phyloP scores from a whole-genome alignment of 2,797 vertebrate species.

The Alectoris magna region DNA sequence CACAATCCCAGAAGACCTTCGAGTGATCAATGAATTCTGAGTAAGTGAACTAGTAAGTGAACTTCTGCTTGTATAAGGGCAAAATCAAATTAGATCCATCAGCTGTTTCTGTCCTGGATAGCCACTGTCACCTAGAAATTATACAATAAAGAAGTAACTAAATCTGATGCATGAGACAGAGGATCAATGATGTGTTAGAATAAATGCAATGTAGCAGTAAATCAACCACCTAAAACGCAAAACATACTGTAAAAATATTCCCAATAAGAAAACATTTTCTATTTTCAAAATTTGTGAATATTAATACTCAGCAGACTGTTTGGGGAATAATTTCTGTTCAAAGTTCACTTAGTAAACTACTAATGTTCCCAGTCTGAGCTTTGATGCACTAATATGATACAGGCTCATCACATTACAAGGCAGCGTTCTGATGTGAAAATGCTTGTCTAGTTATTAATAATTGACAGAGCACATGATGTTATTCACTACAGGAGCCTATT shows the following conservation, averaged over 20 bases:
- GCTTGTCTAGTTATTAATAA: constrained; percentile 65
- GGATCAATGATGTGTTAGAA: constrained; percentile 33
- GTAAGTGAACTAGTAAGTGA: constrained; percentile 62
- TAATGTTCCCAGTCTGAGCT: neutral
- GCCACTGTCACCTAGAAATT: constrained; percentile 35
- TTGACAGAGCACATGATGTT: constrained; percentile 57
- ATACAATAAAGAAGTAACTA: constrained; percentile 52
- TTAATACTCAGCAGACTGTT: constrained; percentile 6
- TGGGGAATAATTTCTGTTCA: constrained; percentile 38
- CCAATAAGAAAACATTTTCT: neutral
- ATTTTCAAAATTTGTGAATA: constrained; percentile 29
- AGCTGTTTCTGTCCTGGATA: constrained; percentile 46
- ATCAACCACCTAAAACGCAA: constrained; percentile 43
- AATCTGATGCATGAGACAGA: constrained; percentile 44
- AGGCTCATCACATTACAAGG: constrained; percentile 23
- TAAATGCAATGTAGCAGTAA: constrained; percentile 60
- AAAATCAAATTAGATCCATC: constrained; percentile 66
- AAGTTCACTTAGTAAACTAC: constrained; percentile 46
- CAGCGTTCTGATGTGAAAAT: constrained; percentile 23
- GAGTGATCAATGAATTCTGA: constrained; percentile 62
- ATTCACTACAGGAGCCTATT: constrained; percentile 39
- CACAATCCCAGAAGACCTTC: constrained; percentile 54
- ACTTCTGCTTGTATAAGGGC: constrained; percentile 55
- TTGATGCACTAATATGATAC: constrained; percentile 9
- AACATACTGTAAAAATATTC: constrained; percentile 7